phyloP scores from a whole-genome alignment of 2,113 vertebrate species.

The Peromyscus maniculatus region DNA sequence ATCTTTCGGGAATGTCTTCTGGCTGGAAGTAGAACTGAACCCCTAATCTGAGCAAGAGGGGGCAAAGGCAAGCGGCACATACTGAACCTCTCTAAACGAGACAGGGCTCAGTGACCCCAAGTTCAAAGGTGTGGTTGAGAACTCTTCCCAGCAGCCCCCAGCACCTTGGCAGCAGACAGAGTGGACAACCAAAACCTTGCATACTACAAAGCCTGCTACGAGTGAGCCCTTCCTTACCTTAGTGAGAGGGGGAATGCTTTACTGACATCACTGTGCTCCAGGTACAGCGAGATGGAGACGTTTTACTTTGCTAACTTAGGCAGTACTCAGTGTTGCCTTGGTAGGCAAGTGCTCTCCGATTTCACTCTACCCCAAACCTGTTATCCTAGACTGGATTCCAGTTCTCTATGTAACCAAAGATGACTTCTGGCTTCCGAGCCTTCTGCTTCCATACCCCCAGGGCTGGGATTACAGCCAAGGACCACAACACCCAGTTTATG shows the following conservation, averaged over 20 bases:
- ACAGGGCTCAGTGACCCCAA: background rate
- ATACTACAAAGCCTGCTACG: background rate
- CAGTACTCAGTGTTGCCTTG: background rate
- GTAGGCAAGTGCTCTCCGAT: background rate
- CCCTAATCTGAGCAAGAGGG: background rate
- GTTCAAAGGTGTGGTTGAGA: background rate
- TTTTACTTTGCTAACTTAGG: background rate
- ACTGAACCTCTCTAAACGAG: background rate
- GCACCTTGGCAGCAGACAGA: background rate
- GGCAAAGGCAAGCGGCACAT: background rate
- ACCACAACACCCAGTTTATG: background rate
- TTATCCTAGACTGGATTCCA: background rate
- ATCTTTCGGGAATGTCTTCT: background rate
- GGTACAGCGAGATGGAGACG: background rate
- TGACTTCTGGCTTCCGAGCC: background rate
- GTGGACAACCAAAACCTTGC: background rate
- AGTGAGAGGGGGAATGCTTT: background rate
- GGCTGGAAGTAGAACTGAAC: background rate
- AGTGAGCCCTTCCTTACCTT: background rate
- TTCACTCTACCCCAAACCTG: background rate
- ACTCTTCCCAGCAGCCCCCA: background rate
- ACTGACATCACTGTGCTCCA: background rate
- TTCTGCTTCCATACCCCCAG: background rate
- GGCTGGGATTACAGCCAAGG: background rate
- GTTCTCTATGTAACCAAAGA: background rate